These are phyloP conservation scores for Mergus octosetaceus DNA, from an alignment of 2,797 vertebrate species.

Conservation along the genomic window DNA sequence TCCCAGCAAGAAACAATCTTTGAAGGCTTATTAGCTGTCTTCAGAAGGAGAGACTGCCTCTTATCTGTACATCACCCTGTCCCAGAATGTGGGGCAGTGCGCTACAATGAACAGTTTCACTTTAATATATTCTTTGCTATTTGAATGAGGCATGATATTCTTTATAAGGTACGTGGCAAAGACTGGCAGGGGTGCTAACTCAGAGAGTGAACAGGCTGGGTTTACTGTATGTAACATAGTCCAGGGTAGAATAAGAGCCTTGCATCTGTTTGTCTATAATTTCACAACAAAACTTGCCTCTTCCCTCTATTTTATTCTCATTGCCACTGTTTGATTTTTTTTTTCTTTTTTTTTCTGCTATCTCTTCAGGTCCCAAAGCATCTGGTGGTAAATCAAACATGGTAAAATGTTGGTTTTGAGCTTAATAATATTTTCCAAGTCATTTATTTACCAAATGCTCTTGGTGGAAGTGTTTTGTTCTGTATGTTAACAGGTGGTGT, in stretches of 20 bases:
- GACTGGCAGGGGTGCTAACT: not conserved
- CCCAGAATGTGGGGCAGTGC: not conserved
- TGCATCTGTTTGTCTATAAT: not conserved
- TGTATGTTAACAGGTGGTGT: constrained; percentile 33
- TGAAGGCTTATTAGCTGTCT: not conserved
- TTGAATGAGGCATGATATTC: not conserved
- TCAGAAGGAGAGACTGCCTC: not conserved
- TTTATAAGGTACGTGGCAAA: not conserved
- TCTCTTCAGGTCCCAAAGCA: constrained; percentile 29
- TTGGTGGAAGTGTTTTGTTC: constrained; percentile 42
- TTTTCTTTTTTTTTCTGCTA: too few species aligned
- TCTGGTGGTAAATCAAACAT: constrained; percentile 58
- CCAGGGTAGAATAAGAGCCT: not conserved
- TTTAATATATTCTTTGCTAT: not conserved
- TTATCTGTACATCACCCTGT: not conserved
- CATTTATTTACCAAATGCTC: constrained; percentile 64
- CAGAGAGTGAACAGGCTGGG: not conserved
- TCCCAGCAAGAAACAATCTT: not conserved
- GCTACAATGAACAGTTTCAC: not conserved
- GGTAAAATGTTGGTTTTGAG: constrained; percentile 26
- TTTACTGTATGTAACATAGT: not conserved
- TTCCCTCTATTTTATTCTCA: not conserved
- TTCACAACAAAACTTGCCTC: not conserved
- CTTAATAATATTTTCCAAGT: constrained; percentile 63
- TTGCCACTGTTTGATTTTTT: not conserved